A percentile compares a stretch with the other conserved stretches of the same genome.
These are phyloP conservation scores for Spheniscus mendiculus DNA, from an alignment of 2,113 vertebrate species.

Conservation along the genomic window DNA sequence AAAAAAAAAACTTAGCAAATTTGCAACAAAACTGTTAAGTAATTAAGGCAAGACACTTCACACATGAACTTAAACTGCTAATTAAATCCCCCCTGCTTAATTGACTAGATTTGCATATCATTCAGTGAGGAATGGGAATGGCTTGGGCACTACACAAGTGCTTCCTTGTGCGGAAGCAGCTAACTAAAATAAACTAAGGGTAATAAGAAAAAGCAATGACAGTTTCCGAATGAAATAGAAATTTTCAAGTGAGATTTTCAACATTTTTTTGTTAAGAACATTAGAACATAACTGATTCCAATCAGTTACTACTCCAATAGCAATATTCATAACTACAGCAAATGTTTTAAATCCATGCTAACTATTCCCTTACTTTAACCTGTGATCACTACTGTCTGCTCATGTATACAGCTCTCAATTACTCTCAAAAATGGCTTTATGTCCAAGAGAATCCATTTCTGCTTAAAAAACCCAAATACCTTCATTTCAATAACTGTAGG, in stretches of 20 bases:
- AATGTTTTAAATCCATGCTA: background rate
- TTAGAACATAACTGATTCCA: background rate
- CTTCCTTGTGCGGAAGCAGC: slow-evolving; percentile 20
- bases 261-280: background rate
- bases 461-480: background rate
- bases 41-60: slow-evolving; percentile 85
- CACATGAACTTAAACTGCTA: slow-evolving; percentile 88
- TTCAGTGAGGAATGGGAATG: slow-evolving; percentile 74
- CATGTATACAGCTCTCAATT: background rate
- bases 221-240: background rate
- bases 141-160: slow-evolving; percentile 56
- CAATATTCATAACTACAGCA: background rate
- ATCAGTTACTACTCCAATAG: background rate
- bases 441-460: background rate
- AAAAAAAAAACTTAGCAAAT: slow-evolving; percentile 79
- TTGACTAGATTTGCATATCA: slow-evolving; percentile 87
- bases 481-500: background rate
- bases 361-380: background rate
- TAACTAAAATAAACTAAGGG: background rate
- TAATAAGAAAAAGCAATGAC: background rate
- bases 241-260: background rate
- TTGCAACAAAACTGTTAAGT: slow-evolving; percentile 86
- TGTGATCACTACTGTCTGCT: background rate
- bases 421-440: background rate
- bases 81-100: slow-evolving; percentile 88